Evolutionary conservation across 2,888 invertebrate species (phyloP).

Genomic region (Lycophotia porphyrea): DNA sequence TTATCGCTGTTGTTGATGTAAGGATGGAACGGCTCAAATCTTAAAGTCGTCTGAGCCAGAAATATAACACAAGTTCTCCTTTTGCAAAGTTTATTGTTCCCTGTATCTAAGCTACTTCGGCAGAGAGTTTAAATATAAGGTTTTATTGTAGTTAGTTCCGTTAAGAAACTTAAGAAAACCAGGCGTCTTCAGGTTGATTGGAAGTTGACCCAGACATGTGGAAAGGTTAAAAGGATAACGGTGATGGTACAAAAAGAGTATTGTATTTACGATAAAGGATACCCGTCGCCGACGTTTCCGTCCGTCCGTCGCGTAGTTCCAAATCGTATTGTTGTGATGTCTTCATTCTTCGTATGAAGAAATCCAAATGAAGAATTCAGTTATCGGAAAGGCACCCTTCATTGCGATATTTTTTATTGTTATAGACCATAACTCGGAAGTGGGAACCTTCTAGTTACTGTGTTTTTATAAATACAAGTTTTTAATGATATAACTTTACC

Average conservation of each 20-base stretch:
- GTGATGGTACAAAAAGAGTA: not conserved
- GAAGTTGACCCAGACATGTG: conserved; percentile 3
- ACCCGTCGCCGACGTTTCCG: not conserved
- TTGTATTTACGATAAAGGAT: not conserved
- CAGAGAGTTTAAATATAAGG: not conserved
- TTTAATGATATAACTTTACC: too few species aligned
- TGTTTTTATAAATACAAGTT: too few species aligned
- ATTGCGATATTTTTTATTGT: not conserved
- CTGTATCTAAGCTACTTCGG: not conserved
- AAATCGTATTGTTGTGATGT: not conserved
- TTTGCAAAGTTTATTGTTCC: not conserved
- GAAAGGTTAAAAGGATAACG: conserved; percentile 6
- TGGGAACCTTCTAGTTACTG: too few species aligned
- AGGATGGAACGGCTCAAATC: not conserved
- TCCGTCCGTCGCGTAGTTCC: not conserved
- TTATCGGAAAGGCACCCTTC: accelerated
- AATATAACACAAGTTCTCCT: not conserved
- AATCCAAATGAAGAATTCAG: too few species aligned
- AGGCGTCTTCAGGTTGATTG: not conserved
- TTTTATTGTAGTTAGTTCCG: not conserved
- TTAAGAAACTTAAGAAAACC: not conserved
- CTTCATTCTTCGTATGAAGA: too few species aligned
- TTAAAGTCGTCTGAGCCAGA: not conserved
- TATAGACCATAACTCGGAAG: not conserved
- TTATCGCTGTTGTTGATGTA: not conserved